Conservation (phyloP, 2,888 invertebrate species). For the Bursaphelenchus okinawaensis region DNA sequence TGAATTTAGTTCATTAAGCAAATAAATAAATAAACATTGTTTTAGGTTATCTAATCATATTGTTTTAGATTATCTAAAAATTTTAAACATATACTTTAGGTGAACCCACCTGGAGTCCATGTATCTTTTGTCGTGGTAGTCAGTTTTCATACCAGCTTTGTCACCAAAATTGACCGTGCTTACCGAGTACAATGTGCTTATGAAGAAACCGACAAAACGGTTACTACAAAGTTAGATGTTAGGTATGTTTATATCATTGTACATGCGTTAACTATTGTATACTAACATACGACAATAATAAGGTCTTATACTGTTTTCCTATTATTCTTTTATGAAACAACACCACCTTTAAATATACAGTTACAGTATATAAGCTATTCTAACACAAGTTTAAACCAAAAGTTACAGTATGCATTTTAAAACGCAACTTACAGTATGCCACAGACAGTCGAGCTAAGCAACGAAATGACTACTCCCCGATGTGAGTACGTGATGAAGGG, state of each 20-base stretch:
- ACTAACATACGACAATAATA: not conserved
- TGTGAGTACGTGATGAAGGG: slow-evolving; percentile 34
- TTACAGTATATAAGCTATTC: no score
- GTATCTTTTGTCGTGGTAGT: slow-evolving; percentile 54
- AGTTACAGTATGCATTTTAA: not conserved
- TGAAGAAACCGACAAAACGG: slow-evolving; percentile 45
- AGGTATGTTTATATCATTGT: slow-evolving; percentile 27
- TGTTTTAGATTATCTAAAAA: not conserved
- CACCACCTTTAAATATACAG: no score
- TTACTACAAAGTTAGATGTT: slow-evolving; percentile 48
- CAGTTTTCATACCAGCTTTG: slow-evolving; percentile 54
- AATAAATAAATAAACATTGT: no score
- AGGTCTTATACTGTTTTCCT: not conserved
- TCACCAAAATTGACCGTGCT: slow-evolving; percentile 55
- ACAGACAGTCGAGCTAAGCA: slow-evolving; percentile 17
- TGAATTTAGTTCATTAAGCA: no score
- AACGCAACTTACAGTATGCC: slow-evolving; percentile 26
- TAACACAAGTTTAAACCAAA: no score
- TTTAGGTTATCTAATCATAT: not conserved
- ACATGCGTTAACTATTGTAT: no score
- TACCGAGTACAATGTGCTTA: slow-evolving; percentile 54
- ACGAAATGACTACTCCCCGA: slow-evolving; percentile 33
- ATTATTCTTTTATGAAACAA: no score
- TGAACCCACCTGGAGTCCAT: slow-evolving; percentile 51
- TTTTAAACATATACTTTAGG: slow-evolving; percentile 10